These are phyloP conservation scores for Brachionus plicatilis DNA, from an alignment of 1,140 invertebrate species.

Conservation along the genomic window DNA sequence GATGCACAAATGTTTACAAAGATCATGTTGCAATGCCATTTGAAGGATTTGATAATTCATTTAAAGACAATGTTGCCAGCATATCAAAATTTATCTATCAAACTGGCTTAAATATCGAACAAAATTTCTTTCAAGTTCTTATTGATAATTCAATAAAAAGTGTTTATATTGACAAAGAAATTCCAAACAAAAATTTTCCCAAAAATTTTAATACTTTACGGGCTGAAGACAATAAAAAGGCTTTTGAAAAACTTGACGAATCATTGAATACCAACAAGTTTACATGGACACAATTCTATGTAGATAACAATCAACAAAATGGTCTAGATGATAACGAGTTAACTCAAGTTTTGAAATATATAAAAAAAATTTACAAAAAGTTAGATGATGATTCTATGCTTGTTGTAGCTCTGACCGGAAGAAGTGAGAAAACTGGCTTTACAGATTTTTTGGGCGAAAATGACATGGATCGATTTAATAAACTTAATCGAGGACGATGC, in stretches of 20 bases:
- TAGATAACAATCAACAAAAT: neutral
- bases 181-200: neutral
- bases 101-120: slow-evolving; percentile 24
- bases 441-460: neutral
- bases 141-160: neutral
- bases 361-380: slow-evolving; percentile 18
- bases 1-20: slow-evolving; percentile 19
- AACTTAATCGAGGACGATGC: slow-evolving; percentile 1
- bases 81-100: slow-evolving; percentile 36
- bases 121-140: slow-evolving; percentile 28
- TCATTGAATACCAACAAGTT: neutral
- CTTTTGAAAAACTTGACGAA: neutral
- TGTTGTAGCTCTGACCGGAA: slow-evolving; percentile 3
- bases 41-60: neutral
- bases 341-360: neutral
- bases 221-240: neutral
- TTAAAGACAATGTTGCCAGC: neutral
- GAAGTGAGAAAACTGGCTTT: neutral
- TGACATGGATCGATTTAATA: neutral
- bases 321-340: neutral
- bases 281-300: slow-evolving; percentile 22
- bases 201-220: neutral
- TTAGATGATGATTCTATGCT: slow-evolving; percentile 37
- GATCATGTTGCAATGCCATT: neutral
- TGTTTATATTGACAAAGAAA: slow-evolving; percentile 13